Evolutionary conservation across 2,113 vertebrate species (phyloP).

Genomic region (Arizona elegans): DNA sequence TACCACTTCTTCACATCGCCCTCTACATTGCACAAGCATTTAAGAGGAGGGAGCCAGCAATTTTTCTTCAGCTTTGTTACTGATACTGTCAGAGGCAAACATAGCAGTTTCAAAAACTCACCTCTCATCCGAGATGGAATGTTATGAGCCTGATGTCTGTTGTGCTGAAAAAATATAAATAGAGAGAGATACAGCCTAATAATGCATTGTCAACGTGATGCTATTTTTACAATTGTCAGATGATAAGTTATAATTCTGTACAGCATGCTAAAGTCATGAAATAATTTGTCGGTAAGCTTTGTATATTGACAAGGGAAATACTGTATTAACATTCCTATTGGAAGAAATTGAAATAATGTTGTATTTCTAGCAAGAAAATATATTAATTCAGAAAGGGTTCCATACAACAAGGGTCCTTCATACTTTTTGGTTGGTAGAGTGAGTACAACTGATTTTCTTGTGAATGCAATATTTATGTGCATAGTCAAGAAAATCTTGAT

Average conservation of each 20-base stretch:
- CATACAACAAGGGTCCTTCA: slow-evolving; percentile 38
- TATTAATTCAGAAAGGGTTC: slow-evolving; percentile 65
- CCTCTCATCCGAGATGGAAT: neutral
- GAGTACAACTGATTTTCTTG: slow-evolving; percentile 55
- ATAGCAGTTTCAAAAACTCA: neutral
- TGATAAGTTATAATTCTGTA: slow-evolving; percentile 41
- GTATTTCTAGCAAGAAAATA: slow-evolving; percentile 27
- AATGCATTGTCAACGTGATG: neutral
- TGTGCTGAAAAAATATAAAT: neutral
- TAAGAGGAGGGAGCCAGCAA: neutral
- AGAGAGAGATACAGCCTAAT: neutral
- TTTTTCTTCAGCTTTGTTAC: neutral
- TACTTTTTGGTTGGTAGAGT: slow-evolving; percentile 59
- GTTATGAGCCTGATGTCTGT: neutral
- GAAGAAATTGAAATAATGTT: slow-evolving; percentile 58
- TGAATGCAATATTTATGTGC: slow-evolving; percentile 49
- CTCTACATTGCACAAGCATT: neutral
- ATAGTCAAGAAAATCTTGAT: slow-evolving; percentile 50
- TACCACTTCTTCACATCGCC: neutral
- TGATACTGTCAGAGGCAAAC: neutral
- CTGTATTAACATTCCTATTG: slow-evolving; percentile 53
- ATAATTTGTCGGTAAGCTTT: slow-evolving; percentile 38
- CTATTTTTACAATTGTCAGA: slow-evolving; percentile 44
- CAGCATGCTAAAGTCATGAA: slow-evolving; percentile 27
- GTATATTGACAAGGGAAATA: slow-evolving; percentile 63